phyloP scores from a whole-genome alignment of 2,113 vertebrate species.

The Myrmecobius fasciatus region DNA sequence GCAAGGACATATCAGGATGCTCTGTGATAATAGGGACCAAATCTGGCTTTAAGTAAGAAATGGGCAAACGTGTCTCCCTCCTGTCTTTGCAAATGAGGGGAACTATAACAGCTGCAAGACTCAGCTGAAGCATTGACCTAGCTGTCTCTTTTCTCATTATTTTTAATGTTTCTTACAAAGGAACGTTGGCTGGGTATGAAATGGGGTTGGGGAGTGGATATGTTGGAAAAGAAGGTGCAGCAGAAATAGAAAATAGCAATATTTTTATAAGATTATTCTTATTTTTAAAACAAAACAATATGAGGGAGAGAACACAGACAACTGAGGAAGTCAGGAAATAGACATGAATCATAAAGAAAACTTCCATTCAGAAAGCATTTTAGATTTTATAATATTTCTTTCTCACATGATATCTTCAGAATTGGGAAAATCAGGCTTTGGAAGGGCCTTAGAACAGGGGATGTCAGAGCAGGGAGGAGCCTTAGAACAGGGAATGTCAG shows the following conservation, averaged over 20 bases:
- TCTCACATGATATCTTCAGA: neutral
- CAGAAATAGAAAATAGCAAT: neutral
- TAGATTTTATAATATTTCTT: neutral
- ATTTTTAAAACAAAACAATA: neutral
- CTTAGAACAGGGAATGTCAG: neutral
- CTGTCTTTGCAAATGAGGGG: neutral
- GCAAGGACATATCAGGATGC: neutral
- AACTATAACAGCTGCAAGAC: neutral
- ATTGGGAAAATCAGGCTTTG: neutral
- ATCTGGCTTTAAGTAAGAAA: neutral
- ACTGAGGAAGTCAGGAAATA: neutral
- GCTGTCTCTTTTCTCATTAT: neutral
- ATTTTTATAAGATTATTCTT: neutral
- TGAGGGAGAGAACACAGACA: neutral
- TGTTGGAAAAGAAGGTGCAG: neutral
- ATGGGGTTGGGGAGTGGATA: neutral
- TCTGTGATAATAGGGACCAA: neutral
- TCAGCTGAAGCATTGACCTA: neutral
- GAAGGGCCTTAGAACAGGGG: neutral
- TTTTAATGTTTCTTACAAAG: neutral
- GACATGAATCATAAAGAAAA: neutral
- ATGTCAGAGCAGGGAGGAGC: neutral
- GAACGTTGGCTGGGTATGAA: neutral
- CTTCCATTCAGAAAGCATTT: neutral
- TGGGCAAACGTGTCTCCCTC: neutral